Base-by-base conservation (phyloP, 1,140 invertebrate species). In the Trypoxylus dichotomus region DNA sequence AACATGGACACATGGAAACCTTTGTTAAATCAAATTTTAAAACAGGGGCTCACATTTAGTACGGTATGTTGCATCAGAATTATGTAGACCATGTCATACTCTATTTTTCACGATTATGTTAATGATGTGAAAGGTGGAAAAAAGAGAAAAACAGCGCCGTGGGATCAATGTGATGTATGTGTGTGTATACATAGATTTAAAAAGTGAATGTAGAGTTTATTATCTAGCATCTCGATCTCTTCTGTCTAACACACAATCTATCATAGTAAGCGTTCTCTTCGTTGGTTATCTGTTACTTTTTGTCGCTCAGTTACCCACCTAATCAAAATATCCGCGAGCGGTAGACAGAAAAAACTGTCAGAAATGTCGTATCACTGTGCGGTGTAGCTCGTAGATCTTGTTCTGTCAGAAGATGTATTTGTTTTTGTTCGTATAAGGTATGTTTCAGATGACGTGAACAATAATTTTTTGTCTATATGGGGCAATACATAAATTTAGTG, bases 321-420 rank as follows among this genome's bases (percentile, higher is more conserved):
- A 68, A 68, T 68, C 60, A 68, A 68, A 68, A 68, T 68, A 68
- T 68, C 60, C 21, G 60, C 60, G 21, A 68, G 60, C 6, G 60
- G 60, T 68, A 68, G 24, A 68, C 60, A 27, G 24, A 68, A 68
- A n/a, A 68, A 68, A 68, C 60, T 68, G 60, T 68, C 60, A 68
- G 60, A 68, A 68, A 68, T 24, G 60, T 68, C 60, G 60, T 68
- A 24, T 68, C 60, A 68, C 60, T 68, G 25, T 15, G 24, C 19
- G 60, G 5, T 68, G 10, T 3, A 54, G 24, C 60, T 29, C 60
- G 24, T 68, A 68, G 60, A 68, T 68, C 60, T 68, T 68, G 60
- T 68, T 68, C 21, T 19, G 21, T 27, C 60, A 68, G 60, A 2
- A 25, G 60, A 68, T 68, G 24, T 2, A 24, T 7, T 68, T 27